phyloP scores from a whole-genome alignment of 2,797 vertebrate genomes.

The Falco rusticolus region DNA sequence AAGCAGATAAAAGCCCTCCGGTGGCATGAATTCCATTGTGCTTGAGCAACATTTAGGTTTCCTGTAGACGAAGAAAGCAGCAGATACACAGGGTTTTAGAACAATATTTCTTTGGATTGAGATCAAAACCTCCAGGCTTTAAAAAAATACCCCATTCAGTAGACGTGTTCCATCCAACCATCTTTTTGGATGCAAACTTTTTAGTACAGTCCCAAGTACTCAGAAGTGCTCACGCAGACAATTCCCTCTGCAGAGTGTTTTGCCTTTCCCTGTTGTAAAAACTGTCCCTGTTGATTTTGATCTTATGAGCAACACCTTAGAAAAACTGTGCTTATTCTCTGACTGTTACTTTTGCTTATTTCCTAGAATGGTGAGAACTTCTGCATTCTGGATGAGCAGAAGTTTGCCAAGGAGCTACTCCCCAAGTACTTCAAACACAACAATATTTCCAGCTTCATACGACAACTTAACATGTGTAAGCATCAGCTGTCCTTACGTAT shows the following conservation, averaged over 20 bases:
- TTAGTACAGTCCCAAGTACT: no score
- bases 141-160: accelerated
- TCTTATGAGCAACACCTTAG: background rate
- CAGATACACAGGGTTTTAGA: background rate
- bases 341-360: background rate
- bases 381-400: slow-evolving; percentile 74
- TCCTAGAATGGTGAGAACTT: slow-evolving; percentile 77
- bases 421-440: slow-evolving; percentile 82
- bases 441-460: slow-evolving; percentile 78
- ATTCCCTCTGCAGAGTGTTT: background rate
- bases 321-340: background rate
- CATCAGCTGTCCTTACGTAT: background rate
- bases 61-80: background rate
- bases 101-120: background rate
- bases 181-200: background rate
- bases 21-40: background rate
- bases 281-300: background rate
- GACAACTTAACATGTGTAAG: slow-evolving; percentile 81
- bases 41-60: background rate
- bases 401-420: slow-evolving; percentile 76
- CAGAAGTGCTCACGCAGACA: background rate
- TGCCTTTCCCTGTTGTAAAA: background rate
- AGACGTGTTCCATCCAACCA: accelerated
- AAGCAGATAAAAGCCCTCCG: background rate
- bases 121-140: background rate